These are phyloP conservation scores for Cnemophilus loriae DNA, from an alignment of 2,113 vertebrate genomes.

Conservation along the genomic window DNA sequence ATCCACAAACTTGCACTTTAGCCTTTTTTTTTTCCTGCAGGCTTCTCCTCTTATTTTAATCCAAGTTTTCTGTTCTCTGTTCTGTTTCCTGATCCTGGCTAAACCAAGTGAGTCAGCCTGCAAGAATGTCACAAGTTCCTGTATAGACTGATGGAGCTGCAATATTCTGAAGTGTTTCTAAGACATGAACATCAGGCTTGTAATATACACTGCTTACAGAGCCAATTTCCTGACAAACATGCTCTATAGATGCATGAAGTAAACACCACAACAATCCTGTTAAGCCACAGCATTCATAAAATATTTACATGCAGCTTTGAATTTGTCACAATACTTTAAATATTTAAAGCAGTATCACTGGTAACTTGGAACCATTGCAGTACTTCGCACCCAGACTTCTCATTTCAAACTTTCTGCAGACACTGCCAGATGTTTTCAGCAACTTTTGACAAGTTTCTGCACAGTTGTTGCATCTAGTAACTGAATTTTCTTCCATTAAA, in stretches of 20 bases:
- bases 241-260: neutral
- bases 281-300: constrained; percentile 9
- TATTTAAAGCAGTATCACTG: constrained; percentile 31
- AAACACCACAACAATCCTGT: constrained; percentile 17
- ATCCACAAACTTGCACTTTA: neutral
- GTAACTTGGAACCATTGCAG: neutral
- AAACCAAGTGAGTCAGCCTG: neutral
- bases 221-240: neutral
- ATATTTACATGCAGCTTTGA: constrained; percentile 8
- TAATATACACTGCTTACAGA: neutral
- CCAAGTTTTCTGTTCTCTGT: neutral
- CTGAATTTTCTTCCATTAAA: neutral
- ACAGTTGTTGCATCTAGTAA: neutral
- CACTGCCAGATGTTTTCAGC: neutral
- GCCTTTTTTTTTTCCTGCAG: neutral
- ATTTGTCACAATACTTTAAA: constrained; percentile 28
- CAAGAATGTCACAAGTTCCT: neutral
- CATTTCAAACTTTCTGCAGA: neutral
- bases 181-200: neutral
- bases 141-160: neutral
- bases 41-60: neutral
- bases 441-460: neutral
- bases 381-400: neutral
- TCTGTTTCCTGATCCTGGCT: neutral
- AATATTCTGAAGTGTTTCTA: neutral